Conservation (phyloP, 2,113 vertebrate genomes). For the Oncorhynchus tshawytscha region DNA sequence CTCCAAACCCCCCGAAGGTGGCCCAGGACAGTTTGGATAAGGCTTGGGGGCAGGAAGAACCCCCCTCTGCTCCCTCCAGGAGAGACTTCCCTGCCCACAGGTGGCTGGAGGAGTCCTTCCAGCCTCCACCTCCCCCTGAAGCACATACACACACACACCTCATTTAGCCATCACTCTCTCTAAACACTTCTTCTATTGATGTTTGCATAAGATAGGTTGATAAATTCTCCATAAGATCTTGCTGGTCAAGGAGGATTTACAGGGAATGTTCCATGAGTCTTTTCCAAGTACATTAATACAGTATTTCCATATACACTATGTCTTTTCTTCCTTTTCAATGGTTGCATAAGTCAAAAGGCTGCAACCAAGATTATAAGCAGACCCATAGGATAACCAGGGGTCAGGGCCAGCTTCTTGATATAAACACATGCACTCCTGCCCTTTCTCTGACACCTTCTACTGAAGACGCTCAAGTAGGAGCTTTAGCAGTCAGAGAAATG, state of each 20-base stretch:
- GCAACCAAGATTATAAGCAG: neutral
- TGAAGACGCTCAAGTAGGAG: neutral
- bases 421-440: conserved; percentile 19
- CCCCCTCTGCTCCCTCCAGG: conserved; percentile 80
- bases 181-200: conserved; percentile 23
- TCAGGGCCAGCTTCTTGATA: neutral
- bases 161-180: conserved; percentile 23
- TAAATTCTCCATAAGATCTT: conserved; percentile 13
- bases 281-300: conserved; percentile 9
- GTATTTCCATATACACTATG: conserved; percentile 15
- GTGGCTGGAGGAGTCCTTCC: conserved; percentile 69
- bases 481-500: neutral
- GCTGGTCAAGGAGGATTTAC: conserved; percentile 32
- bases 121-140: conserved; percentile 84
- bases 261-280: conserved; percentile 26
- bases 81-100: conserved; percentile 78
- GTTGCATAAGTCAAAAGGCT: neutral
- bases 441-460: neutral
- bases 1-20: conserved; percentile 86
- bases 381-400: too few relatives aligned
- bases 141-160: neutral
- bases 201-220: conserved; percentile 31
- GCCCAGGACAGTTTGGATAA: conserved; percentile 80
- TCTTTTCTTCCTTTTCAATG: conserved; percentile 4
- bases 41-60: conserved; percentile 80